Evolutionary conservation across 2,888 invertebrate genomes (phyloP), one percentile per base, ranked within the genome.

Genomic region (Tiliacea aurago): DNA sequence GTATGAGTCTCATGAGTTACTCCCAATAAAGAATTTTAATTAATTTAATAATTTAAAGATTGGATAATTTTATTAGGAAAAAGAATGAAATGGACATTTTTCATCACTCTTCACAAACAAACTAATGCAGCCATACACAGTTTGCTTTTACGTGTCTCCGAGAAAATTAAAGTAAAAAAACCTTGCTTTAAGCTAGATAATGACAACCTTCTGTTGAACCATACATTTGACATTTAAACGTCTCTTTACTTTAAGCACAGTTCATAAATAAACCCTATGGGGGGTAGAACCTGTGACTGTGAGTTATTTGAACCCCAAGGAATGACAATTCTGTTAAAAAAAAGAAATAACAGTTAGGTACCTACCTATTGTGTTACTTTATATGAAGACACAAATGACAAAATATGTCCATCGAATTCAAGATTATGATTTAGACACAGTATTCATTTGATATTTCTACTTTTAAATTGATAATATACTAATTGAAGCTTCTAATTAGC

Each of bases 61-160:
- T 20, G 5, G 5, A 23, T 47, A 59, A 63, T 11, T 56, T 69
- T 66, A 53, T 43, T 43, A 33, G 13, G 13, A 49, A 41, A 47
- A 67, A 55, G n/a, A 87, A 90, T 88, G 76, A 85, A 86, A 85
- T 84, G 84, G 89, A 87, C 84, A 84, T 62, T 56, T 85, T 91
- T 91, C 86, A 75, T 65, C 80, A 82, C 76, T 80, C 81, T 73
- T 58, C 5, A 67, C 70, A 76, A 84, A 85, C 83, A 80, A 84
- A 85, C 84, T 89, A n/a, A 83, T 83, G 93, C 94, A 94, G 94
- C 94, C 94, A 94, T 93, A 93, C 94, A 89, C 83, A 89, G 84
- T 86, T 78, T 85, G 78, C 41, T 74, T 41, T 76, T 73, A 71
- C 63, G 85, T 84, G 78, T 65, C 78, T 43, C 47, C 23, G 37